These are phyloP conservation scores for Mareca strepera DNA, from an alignment of 2,797 vertebrate genomes.

Conservation along the genomic window DNA sequence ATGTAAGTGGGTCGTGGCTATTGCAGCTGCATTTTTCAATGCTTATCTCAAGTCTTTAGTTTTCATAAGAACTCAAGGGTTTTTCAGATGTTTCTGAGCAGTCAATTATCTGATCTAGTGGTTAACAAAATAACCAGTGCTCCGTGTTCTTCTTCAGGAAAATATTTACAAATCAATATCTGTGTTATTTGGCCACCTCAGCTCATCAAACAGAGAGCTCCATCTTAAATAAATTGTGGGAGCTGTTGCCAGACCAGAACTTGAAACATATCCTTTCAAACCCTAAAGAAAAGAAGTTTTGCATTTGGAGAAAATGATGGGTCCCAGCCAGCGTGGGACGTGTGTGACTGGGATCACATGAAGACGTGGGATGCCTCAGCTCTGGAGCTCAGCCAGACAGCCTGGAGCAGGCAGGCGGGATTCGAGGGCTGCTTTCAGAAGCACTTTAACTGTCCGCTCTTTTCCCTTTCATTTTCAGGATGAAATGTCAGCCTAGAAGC, in stretches of 20 bases:
- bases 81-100: not conserved
- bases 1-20: not conserved
- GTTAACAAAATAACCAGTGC: not conserved
- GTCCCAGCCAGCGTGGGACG: not conserved
- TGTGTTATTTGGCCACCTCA: conserved; percentile 4
- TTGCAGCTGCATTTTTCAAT: not conserved
- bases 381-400: not conserved
- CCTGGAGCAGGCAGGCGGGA: not conserved
- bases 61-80: not conserved
- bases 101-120: not conserved
- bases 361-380: not conserved
- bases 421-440: not conserved
- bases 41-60: not conserved
- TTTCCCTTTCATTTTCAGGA: not conserved
- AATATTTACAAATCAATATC: conserved; percentile 5
- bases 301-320: not conserved
- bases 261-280: not conserved
- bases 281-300: not conserved
- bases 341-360: not conserved
- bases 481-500: not conserved
- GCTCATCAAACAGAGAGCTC: not conserved
- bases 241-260: not conserved
- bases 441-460: not conserved
- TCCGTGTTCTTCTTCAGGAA: not conserved
- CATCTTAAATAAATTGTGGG: not conserved